phyloP scores from a whole-genome alignment of 1,140 invertebrate species.

The Cecropterus lyciades region DNA sequence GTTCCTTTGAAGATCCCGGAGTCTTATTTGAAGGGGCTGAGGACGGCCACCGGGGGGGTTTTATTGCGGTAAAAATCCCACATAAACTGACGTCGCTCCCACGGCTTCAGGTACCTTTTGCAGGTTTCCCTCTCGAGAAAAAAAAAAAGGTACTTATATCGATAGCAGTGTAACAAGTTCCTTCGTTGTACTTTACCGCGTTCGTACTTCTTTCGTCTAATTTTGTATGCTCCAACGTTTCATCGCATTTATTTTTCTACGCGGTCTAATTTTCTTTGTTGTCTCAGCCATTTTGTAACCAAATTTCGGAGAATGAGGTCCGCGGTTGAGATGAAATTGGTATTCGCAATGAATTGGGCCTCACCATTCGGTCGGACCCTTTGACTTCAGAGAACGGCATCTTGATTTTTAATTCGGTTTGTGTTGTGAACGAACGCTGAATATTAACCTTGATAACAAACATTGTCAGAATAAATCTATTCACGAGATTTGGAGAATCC shows the following conservation, averaged over 20 bases:
- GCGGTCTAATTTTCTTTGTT: slow-evolving; percentile 81
- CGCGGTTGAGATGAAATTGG: slow-evolving; percentile 76
- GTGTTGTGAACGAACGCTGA: slow-evolving; percentile 21
- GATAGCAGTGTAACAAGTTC: slow-evolving; percentile 1
- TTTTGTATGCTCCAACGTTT: slow-evolving; percentile 78
- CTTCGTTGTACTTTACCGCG: not conserved
- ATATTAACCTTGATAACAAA: slow-evolving; percentile 15
- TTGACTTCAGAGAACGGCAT: slow-evolving; percentile 22
- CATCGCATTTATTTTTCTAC: slow-evolving; percentile 80
- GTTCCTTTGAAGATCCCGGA: too few relatives aligned
- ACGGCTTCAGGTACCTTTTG: too few relatives aligned
- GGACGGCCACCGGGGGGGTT: too few relatives aligned
- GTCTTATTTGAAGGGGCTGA: too few relatives aligned
- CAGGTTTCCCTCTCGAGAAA: too few relatives aligned
- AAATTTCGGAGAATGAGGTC: slow-evolving; percentile 78
- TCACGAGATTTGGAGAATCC: not conserved
- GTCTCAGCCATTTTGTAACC: slow-evolving; percentile 79
- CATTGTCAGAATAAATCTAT: slow-evolving; percentile 13
- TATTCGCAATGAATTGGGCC: slow-evolving; percentile 75
- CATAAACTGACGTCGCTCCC: too few relatives aligned
- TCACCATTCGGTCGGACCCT: slow-evolving; percentile 17
- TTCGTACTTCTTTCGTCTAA: slow-evolving; percentile 55
- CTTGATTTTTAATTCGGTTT: slow-evolving; percentile 62
- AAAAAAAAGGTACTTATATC: too few relatives aligned
- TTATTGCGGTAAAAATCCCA: too few relatives aligned